These are phyloP conservation scores for Morus bassanus DNA, from an alignment of 2,797 vertebrate genomes.

Conservation along the genomic window DNA sequence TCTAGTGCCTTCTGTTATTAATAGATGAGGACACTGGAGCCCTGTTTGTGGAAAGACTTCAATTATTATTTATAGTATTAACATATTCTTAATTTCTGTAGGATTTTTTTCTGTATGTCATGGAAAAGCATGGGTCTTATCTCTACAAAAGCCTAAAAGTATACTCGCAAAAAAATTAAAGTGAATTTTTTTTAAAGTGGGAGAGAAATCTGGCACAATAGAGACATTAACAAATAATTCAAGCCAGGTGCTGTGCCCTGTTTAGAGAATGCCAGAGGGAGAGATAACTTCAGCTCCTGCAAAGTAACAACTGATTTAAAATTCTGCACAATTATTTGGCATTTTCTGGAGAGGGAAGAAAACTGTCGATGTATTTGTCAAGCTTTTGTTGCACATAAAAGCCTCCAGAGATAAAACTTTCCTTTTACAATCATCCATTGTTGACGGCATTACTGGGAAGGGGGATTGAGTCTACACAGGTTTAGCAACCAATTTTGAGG, in stretches of 20 bases:
- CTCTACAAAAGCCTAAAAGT: background rate
- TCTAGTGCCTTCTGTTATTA: background rate
- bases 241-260: background rate
- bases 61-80: background rate
- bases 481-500: background rate
- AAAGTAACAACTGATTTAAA: background rate
- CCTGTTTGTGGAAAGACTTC: background rate
- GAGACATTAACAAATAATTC: background rate
- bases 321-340: background rate
- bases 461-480: background rate
- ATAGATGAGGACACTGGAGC: background rate
- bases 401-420: background rate
- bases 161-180: background rate
- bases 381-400: background rate
- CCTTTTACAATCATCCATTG: background rate
- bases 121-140: fast-evolving
- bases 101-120: background rate
- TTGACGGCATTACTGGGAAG: background rate
- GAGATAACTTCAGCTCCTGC: background rate
- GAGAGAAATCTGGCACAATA: background rate
- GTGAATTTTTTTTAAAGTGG: background rate
- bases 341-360: background rate
- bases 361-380: background rate
- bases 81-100: background rate
- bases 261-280: background rate